Conservation (phyloP, 1,140 invertebrate species). For the Euborellia annulipes region DNA sequence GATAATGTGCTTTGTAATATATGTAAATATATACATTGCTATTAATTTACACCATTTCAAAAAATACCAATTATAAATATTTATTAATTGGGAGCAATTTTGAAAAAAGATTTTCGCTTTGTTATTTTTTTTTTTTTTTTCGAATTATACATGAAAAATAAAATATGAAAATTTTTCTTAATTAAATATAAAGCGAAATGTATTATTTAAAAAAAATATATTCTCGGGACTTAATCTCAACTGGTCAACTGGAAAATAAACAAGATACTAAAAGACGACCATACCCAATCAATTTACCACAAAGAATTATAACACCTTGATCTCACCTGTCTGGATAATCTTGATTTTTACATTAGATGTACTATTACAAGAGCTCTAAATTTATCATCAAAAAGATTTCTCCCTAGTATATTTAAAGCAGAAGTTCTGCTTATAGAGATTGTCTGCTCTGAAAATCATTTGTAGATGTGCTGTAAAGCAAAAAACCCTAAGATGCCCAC, state of each 20-base stretch:
- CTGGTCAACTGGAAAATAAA: conserved; percentile 6
- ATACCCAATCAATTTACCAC: neutral
- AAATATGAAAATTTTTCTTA: too few species aligned
- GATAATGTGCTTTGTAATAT: too few species aligned
- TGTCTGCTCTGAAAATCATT: conserved; percentile 2
- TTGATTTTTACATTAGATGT: neutral
- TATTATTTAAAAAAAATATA: too few species aligned
- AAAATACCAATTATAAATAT: too few species aligned
- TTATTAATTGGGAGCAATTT: too few species aligned
- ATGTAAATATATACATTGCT: too few species aligned
- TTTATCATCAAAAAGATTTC: conserved; percentile 4
- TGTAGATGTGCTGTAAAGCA: conserved; percentile 10
- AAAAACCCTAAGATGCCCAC: conserved; percentile 9
- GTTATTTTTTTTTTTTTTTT: too few species aligned
- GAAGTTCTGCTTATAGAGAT: conserved; percentile 3
- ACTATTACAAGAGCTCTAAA: conserved; percentile 2
- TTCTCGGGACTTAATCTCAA: conserved; percentile 7
- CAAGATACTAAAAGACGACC: conserved; percentile 1
- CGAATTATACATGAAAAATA: too few species aligned
- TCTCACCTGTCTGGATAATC: neutral
- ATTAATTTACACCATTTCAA: too few species aligned
- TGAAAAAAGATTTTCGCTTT: too few species aligned
- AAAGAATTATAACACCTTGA: neutral
- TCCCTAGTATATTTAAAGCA: conserved; percentile 5
- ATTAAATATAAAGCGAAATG: too few species aligned